phyloP scores from a whole-genome alignment of 2,113 vertebrate species.

The Choloepus hoffmanni region DNA sequence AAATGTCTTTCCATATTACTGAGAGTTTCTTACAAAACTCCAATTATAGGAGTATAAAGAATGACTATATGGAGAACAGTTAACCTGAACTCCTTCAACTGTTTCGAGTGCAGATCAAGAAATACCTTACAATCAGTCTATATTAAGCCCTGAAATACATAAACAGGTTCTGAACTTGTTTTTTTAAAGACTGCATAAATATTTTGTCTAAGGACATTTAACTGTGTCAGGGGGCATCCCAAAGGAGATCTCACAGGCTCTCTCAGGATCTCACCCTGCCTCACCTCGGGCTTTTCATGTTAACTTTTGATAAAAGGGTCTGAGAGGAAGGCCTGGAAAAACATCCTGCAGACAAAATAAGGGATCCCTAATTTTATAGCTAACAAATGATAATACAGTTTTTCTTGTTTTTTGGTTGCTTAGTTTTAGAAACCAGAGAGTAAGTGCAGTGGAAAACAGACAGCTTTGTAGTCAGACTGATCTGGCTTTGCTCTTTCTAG shows the following conservation, averaged over 20 bases:
- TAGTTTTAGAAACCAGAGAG: neutral
- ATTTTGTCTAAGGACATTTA: neutral
- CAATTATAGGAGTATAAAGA: slow-evolving; percentile 75
- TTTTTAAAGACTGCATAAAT: slow-evolving; percentile 21
- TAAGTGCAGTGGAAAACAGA: neutral
- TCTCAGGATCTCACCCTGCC: no score
- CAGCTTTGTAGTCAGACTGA: neutral
- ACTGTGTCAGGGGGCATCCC: neutral
- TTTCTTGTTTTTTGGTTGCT: neutral
- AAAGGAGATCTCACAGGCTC: neutral
- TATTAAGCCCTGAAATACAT: slow-evolving; percentile 53
- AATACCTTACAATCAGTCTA: slow-evolving; percentile 58
- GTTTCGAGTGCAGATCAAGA: slow-evolving; percentile 60
- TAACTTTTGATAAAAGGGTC: neutral
- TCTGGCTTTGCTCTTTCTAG: slow-evolving; percentile 3
- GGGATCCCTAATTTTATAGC: neutral
- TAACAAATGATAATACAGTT: neutral
- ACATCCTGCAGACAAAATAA: neutral
- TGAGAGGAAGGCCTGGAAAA: neutral
- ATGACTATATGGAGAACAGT: slow-evolving; percentile 53
- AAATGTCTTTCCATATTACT: slow-evolving; percentile 76
- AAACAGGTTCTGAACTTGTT: slow-evolving; percentile 52
- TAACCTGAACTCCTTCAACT: slow-evolving; percentile 74
- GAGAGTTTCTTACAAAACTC: slow-evolving; percentile 64
- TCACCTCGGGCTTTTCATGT: neutral